Conservation (phyloP, 2,797 vertebrate species). For the Sebastiscus albofasciatus region DNA sequence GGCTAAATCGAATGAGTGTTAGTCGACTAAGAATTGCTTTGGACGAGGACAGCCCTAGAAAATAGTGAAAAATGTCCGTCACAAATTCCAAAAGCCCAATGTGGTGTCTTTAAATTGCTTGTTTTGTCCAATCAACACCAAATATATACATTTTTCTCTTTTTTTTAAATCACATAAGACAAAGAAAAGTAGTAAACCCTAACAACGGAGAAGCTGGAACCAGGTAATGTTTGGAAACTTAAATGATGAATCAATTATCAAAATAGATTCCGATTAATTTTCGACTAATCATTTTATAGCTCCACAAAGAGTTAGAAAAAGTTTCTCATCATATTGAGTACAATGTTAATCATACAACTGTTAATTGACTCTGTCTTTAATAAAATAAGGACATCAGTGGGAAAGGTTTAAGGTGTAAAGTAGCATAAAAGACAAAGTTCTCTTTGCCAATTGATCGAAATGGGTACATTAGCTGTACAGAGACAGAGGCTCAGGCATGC, state of each 20-base stretch:
- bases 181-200: neutral
- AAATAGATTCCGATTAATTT: neutral
- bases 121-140: neutral
- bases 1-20: no score
- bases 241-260: neutral
- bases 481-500: neutral
- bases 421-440: neutral
- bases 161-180: neutral
- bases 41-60: no score
- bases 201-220: neutral
- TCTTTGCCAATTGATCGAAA: neutral
- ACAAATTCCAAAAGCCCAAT: neutral
- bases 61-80: neutral
- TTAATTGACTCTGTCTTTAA: neutral
- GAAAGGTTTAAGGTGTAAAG: slow-evolving; percentile 14
- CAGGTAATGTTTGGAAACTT: neutral
- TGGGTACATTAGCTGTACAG: neutral
- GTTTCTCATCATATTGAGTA: neutral
- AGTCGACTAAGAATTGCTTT: no score
- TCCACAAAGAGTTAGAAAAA: neutral
- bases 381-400: neutral
- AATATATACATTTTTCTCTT: neutral
- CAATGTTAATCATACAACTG: neutral
- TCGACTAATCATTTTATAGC: neutral
- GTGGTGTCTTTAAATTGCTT: neutral